Percentiles rank a stretch among this genome's conserved stretches.
Evolutionary conservation across 2,113 vertebrate genomes (phyloP).

Genomic region (Brevimyrus niger): DNA sequence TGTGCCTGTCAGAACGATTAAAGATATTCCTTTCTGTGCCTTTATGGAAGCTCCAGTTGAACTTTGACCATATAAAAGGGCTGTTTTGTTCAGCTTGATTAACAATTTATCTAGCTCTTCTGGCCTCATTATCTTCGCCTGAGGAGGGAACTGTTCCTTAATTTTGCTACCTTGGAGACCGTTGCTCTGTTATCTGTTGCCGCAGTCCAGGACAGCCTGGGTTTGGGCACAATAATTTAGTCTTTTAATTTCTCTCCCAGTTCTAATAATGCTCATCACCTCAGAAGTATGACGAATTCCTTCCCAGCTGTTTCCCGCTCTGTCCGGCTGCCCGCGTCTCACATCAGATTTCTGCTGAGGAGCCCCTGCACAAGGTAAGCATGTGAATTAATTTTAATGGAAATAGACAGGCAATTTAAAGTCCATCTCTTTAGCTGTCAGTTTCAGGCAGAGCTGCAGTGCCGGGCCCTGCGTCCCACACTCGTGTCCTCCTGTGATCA

Average conservation of each 20-base stretch:
- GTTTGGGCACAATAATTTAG: neutral
- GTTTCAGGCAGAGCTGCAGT: neutral
- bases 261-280: neutral
- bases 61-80: conserved; percentile 4
- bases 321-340: neutral
- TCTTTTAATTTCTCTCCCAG: conserved; percentile 1
- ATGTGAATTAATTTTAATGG: neutral
- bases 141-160: neutral
- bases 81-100: conserved; percentile 12
- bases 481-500: neutral
- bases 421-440: neutral
- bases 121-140: conserved; percentile 8
- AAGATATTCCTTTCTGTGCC: neutral
- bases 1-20: neutral
- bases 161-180: conserved; percentile 3
- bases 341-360: neutral
- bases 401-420: neutral
- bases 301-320: neutral
- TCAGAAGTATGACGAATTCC: neutral
- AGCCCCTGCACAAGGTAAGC: neutral
- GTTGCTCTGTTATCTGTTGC: neutral
- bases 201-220: neutral
- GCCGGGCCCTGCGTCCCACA: neutral
- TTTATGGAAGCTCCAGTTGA: neutral
- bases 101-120: conserved; percentile 4